Conservation (phyloP, 2,797 vertebrate genomes). For the Gadopsis bispinosus region DNA sequence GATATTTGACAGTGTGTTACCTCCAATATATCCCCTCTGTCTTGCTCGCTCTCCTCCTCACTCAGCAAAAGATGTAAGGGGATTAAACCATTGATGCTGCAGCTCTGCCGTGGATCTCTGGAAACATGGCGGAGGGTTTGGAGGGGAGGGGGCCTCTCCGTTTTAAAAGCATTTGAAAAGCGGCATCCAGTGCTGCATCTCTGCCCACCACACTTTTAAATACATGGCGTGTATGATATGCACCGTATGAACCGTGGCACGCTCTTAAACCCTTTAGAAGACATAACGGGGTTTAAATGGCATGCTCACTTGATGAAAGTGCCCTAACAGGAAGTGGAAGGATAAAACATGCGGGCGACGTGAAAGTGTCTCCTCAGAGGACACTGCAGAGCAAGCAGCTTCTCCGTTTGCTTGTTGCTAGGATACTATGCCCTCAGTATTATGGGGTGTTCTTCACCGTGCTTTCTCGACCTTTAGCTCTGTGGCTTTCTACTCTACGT, state of each 20-base stretch:
- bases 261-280: constrained; percentile 62
- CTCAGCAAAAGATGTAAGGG: constrained; percentile 74
- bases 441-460: constrained; percentile 66
- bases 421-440: constrained; percentile 74
- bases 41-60: constrained; percentile 52
- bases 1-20: constrained; percentile 51
- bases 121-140: constrained; percentile 53
- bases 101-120: constrained; percentile 52
- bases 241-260: constrained; percentile 49
- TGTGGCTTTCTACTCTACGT: constrained; percentile 17
- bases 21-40: constrained; percentile 44
- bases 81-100: constrained; percentile 73
- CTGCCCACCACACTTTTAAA: constrained; percentile 73
- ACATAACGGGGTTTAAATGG: constrained; percentile 38
- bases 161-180: constrained; percentile 74
- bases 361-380: constrained; percentile 52
- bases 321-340: constrained; percentile 22
- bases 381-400: constrained; percentile 73
- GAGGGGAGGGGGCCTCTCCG: constrained; percentile 52
- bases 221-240: constrained; percentile 66
- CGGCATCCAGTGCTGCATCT: constrained; percentile 55
- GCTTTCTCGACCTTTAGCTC: constrained; percentile 49
- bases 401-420: constrained; percentile 81
- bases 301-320: constrained; percentile 54
- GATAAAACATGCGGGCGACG: neutral